Conservation (phyloP, 2,888 invertebrate species). For the Tetheella fluctuosa region DNA sequence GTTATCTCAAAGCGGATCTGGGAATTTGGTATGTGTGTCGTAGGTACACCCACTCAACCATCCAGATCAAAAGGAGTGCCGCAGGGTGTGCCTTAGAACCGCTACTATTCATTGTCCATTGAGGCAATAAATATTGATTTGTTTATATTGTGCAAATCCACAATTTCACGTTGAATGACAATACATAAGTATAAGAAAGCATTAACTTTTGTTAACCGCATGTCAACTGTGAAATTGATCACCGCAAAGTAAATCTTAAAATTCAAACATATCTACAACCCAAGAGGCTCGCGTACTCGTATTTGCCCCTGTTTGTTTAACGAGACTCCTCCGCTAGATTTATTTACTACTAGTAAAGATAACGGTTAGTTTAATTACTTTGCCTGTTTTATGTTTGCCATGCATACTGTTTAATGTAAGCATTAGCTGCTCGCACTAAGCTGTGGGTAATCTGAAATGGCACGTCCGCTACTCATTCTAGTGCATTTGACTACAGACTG, state of each 20-base stretch:
- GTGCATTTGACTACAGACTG: conserved; percentile 17
- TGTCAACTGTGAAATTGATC: too few species aligned
- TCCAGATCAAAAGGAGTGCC: conserved; percentile 56
- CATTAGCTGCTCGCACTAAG: conserved; percentile 38
- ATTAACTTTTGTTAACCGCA: conserved; percentile 36
- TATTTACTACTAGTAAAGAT: conserved; percentile 66
- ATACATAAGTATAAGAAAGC: conserved; percentile 22
- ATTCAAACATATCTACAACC: conserved; percentile 43
- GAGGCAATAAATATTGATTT: neutral
- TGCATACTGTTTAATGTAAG: conserved; percentile 46
- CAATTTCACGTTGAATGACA: neutral
- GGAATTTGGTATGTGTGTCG: conserved; percentile 39
- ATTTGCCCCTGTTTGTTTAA: conserved; percentile 63
- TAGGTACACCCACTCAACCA: conserved; percentile 23
- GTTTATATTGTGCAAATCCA: neutral
- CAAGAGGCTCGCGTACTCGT: conserved; percentile 37
- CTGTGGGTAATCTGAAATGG: conserved; percentile 27
- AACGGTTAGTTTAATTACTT: conserved; percentile 72
- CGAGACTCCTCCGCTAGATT: conserved; percentile 54
- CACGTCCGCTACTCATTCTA: conserved; percentile 22
- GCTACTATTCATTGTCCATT: conserved; percentile 35
- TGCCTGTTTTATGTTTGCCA: conserved; percentile 60
- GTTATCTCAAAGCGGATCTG: conserved; percentile 61
- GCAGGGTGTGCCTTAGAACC: conserved; percentile 49
- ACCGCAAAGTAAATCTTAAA: conserved; percentile 51